These are phyloP conservation scores for Herminia tarsipennalis DNA, from an alignment of 2,888 invertebrate genomes.

Conservation along the genomic window DNA sequence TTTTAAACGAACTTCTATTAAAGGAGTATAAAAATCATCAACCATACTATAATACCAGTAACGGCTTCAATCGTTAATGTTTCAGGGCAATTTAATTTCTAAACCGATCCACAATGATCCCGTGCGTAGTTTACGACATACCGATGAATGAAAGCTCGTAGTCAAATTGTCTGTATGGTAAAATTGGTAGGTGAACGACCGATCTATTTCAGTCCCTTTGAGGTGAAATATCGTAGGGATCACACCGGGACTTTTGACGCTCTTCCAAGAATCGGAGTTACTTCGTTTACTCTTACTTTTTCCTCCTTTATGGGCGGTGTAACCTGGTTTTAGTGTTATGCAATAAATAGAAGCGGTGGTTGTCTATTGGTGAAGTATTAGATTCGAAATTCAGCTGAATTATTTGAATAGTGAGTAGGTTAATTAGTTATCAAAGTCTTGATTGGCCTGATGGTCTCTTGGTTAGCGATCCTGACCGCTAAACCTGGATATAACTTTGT, in stretches of 20 bases:
- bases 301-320: constrained; percentile 3
- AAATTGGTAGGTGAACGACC: constrained; percentile 45
- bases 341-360: too few relatives aligned
- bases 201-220: constrained; percentile 42
- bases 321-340: too few relatives aligned
- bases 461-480: too few relatives aligned
- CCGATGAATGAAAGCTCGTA: constrained; percentile 7
- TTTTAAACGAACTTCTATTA: too few relatives aligned
- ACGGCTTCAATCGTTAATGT: neutral
- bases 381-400: too few relatives aligned
- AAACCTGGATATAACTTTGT: too few relatives aligned
- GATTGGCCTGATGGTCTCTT: too few relatives aligned
- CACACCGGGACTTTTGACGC: constrained; percentile 31
- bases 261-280: constrained; percentile 21
- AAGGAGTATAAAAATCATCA: too few relatives aligned
- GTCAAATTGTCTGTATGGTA: constrained; percentile 21
- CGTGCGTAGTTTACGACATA: constrained; percentile 3
- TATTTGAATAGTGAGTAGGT: too few relatives aligned
- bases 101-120: neutral
- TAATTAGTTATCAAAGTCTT: too few relatives aligned
- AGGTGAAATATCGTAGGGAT: constrained; percentile 41
- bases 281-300: constrained; percentile 15
- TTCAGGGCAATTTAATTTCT: neutral
- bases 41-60: too few relatives aligned
- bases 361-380: too few relatives aligned